Evolutionary conservation across 2,888 invertebrate species (phyloP).

Genomic region (Polylopha cassiicola): DNA sequence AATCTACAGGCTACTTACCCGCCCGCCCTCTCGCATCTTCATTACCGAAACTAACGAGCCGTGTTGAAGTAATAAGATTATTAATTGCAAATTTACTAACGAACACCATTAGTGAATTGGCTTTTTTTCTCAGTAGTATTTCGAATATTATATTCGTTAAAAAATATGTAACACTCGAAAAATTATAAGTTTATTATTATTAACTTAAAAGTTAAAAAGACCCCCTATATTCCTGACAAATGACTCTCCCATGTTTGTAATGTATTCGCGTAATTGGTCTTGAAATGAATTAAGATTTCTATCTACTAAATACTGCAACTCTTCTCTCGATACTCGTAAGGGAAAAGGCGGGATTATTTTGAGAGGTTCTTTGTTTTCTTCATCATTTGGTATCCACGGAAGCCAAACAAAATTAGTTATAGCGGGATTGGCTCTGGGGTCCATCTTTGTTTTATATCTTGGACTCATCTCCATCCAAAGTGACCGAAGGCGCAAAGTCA

Average conservation of each 20-base stretch:
- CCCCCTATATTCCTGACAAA: conserved; percentile 34
- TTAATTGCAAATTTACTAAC: too few relatives aligned
- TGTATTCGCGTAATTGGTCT: conserved; percentile 32
- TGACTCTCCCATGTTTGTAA: conserved; percentile 34
- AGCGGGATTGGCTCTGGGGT: conserved; percentile 39
- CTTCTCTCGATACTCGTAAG: conserved; percentile 36
- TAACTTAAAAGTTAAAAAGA: conserved; percentile 34
- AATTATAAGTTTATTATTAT: too few relatives aligned
- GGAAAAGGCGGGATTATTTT: conserved; percentile 34
- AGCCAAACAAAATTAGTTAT: conserved; percentile 38
- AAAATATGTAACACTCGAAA: too few relatives aligned
- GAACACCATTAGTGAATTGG: too few relatives aligned
- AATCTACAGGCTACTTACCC: conserved; percentile 1
- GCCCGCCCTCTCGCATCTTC: conserved; percentile 14
- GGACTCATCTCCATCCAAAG: conserved; percentile 40
- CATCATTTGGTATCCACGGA: conserved; percentile 40
- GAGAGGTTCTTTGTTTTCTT: conserved; percentile 28
- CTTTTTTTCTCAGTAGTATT: too few relatives aligned
- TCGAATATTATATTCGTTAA: too few relatives aligned
- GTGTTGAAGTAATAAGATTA: too few relatives aligned
- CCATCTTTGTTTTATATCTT: conserved; percentile 30
- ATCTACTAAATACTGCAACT: conserved; percentile 39
- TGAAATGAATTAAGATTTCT: conserved; percentile 37
- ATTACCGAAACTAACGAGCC: conserved; percentile 11
- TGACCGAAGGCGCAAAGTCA: conserved; percentile 37